Conservation (phyloP, 2,113 vertebrate genomes). For the Colossoma macropomum region DNA sequence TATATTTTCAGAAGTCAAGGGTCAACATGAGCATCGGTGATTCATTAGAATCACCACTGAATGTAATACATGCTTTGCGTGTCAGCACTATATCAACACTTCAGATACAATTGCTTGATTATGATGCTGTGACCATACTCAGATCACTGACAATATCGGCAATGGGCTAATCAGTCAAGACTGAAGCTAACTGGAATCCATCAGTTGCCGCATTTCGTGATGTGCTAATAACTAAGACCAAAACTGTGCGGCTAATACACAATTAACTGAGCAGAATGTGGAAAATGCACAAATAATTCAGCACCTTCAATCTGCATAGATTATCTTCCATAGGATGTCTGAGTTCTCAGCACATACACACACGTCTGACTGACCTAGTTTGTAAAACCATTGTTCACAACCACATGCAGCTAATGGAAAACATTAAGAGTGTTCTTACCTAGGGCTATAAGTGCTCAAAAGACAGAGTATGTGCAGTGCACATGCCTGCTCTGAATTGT, state of each 20-base stretch:
- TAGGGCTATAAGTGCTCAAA: slow-evolving; percentile 23
- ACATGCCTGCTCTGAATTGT: not conserved
- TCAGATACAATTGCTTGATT: not conserved
- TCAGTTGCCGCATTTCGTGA: not conserved
- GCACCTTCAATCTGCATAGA: not conserved
- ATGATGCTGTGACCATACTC: not conserved
- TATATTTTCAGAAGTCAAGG: not conserved
- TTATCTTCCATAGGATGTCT: not conserved
- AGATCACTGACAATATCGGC: not conserved
- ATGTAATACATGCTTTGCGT: not conserved
- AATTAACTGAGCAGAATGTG: not conserved
- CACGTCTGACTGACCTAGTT: slow-evolving; percentile 16
- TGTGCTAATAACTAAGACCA: not conserved
- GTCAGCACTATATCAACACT: not conserved
- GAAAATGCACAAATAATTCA: not conserved
- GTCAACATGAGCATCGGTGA: not conserved
- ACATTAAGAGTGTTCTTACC: slow-evolving; percentile 21
- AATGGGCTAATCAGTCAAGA: not conserved
- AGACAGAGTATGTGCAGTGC: not conserved
- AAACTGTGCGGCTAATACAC: not conserved
- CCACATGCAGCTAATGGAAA: slow-evolving; percentile 19
- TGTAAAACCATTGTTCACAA: slow-evolving; percentile 11
- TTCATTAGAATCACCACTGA: not conserved
- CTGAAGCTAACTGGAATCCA: not conserved
- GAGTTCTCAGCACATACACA: not conserved